A percentile compares a stretch with the other conserved stretches of the same genome.
Conservation (phyloP, 2,113 vertebrate species). For the Microtus ochrogaster region DNA sequence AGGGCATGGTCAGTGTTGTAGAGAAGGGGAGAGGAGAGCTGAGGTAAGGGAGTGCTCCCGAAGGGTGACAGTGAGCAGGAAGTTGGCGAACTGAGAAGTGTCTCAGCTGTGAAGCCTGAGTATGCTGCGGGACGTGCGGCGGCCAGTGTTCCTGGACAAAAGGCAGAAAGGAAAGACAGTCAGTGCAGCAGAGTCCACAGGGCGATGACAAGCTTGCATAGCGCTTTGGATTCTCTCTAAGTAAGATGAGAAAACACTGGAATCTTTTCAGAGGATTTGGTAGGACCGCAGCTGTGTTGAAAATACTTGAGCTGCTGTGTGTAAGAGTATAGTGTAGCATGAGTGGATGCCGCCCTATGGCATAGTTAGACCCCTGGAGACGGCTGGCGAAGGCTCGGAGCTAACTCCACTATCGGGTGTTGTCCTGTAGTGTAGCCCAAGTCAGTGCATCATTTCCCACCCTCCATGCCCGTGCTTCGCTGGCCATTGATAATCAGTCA, state of each 20-base stretch:
- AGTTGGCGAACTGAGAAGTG: not conserved
- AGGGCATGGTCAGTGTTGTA: not conserved
- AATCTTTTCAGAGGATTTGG: not conserved
- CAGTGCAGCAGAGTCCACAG: not conserved
- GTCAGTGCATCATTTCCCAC: not conserved
- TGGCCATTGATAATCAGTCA: slow-evolving; percentile 34
- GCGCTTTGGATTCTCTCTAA: slow-evolving; percentile 25
- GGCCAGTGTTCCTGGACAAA: not conserved
- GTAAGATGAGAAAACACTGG: not conserved
- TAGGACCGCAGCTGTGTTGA: not conserved
- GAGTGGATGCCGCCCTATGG: not conserved
- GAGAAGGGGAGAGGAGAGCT: slow-evolving; percentile 3
- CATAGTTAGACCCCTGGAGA: not conserved
- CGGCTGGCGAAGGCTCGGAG: not conserved
- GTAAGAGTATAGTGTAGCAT: not conserved
- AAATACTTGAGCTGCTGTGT: not conserved
- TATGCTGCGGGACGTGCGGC: not conserved
- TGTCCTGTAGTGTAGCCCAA: not conserved
- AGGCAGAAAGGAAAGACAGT: not conserved
- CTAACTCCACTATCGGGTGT: not conserved
- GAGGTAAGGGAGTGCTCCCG: not conserved
- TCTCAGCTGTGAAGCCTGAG: not conserved
- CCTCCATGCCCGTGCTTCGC: not conserved
- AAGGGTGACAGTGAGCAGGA: slow-evolving; percentile 37
- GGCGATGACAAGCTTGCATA: not conserved